Evolutionary conservation across 2,888 invertebrate species (phyloP), one percentile per base, ranked within the genome.

Genomic region (Dromius quadrimaculatus): DNA sequence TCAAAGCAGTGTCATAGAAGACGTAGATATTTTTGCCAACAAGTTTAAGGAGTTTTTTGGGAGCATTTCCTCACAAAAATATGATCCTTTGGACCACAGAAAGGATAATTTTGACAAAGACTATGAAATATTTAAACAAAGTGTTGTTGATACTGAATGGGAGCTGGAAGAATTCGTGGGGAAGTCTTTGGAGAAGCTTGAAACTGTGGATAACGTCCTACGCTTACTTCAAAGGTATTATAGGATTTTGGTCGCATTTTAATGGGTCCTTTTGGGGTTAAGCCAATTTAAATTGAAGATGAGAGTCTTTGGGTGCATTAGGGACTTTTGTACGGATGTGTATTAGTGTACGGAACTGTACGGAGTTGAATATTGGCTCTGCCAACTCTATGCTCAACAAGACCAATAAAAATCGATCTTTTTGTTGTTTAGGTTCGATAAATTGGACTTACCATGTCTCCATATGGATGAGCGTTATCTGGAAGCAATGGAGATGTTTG

Each of bases 21-120:
- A 93, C 0, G 90, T 94, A 77, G 92, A 94, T 75, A 86, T 86
- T 62, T 90, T 88, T 78, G 88, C 91, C 0, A 78, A 85, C 1
- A 89, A 88, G 76, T 92, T 94, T 74, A 87, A 88, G 50, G 85
- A 86, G 36, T 85, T 91, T 2, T 89, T 89, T 73, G 85, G 87
- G 71, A 84, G 84, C 17, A 90, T 95, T 59, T 88, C 90, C 2
- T 83, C 87, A 1, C 90, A 92, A 79, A 85, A 88, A 0, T 94
- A 94, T 76, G 92, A 95, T 80, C 89, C 92, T 0, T 81, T 95
- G 38, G 91, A 95, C 80, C 92, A 93, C 79, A 87, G 94, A 76
- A 88, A 88, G 75, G 80, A 83, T 0, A 88, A 88, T 76, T 95
- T 95, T 78, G 91, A 94, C 76, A 85, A 84, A 50, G 94, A 95